Evolutionary conservation across 92 coral and sea anemone species (phyloP), one percentile per base, ranked within the genome.

Genomic region (Hydrozoanthus gracilis): DNA sequence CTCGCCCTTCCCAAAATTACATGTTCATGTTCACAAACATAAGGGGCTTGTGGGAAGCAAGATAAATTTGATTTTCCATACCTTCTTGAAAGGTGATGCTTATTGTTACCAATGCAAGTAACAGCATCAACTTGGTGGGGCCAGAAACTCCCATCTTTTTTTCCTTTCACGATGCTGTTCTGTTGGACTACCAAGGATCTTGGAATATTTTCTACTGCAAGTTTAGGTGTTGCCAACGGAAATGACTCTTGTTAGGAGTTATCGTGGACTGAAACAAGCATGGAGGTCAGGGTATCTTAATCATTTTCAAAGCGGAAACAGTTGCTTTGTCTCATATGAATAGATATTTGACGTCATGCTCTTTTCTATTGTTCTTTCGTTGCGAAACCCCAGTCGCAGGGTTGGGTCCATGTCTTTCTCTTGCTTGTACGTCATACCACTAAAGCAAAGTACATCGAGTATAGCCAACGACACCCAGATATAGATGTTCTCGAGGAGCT

Each of bases 1-100:
- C 13, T 39, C 10, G 8, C 13, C 73, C 27, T 35, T 14, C 44
- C 11, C 48, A 8, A 68, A 39, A 27, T 27, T 27, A 27, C 39
- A 8, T 54, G 82, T 17, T 8, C 18, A 51, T 17, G 62, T 73
- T 49, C 20, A 73, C 49, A 7, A 49, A 49, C 78, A 10, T n/a
- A 55, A 76, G 49, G n/a, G 44, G 3, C 20, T 17, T 20, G 39
- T 51, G 52, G 6, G 55, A 76, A 76, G 82, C 82, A 52, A 49
- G 27, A 11, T 76, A 52, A 76, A 76, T 52, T 54, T 35, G 82
- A 76, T 76, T 62, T 80, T 8, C 75, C 85, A 66, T 80, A 80
- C 85, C 85, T 80, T 65, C 46, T 65, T 65, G 85, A 18, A 45
- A 12, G 47, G 49, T 7, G 44, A 68, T 68, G 11, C 73, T 6